Conservation (phyloP, 2,797 vertebrate species). For the Alauda arvensis region DNA sequence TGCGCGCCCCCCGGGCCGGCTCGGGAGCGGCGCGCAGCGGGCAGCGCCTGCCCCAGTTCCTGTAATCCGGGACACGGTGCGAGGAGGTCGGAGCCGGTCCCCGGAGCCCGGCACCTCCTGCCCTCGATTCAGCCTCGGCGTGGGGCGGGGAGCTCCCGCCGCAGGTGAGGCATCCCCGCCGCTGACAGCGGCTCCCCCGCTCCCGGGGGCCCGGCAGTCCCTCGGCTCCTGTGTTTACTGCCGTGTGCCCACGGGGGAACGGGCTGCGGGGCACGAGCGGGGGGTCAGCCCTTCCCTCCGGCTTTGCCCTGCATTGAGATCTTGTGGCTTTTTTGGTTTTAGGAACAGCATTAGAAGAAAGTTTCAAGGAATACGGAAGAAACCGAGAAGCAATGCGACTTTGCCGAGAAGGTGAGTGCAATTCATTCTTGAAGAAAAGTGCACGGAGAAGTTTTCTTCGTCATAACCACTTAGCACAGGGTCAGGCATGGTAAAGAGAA, state of each 20-base stretch:
- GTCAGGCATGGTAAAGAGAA: background rate
- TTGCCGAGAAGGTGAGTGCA: slow-evolving; percentile 93
- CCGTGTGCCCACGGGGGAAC: accelerated
- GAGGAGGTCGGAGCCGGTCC: background rate
- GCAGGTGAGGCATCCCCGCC: slow-evolving; percentile 8
- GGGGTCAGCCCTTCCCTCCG: accelerated
- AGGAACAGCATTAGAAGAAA: slow-evolving; percentile 95
- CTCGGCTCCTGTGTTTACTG: accelerated
- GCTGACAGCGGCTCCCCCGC: background rate
- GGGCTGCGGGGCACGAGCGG: background rate
- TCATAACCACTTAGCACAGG: background rate
- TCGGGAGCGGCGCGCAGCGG: background rate
- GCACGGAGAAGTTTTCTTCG: background rate
- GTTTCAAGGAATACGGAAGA: slow-evolving; percentile 96
- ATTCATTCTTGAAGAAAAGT: slow-evolving; percentile 49
- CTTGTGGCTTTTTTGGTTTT: slow-evolving; percentile 51
- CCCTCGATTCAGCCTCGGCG: background rate
- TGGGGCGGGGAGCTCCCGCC: background rate
- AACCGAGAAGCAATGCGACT: slow-evolving; percentile 97
- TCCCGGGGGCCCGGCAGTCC: background rate
- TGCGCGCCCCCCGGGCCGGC: background rate
- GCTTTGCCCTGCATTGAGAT: background rate
- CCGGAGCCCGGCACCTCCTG: slow-evolving; percentile 14
- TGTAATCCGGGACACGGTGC: slow-evolving; percentile 46
- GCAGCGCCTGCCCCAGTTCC: slow-evolving; percentile 38